Base-by-base conservation (phyloP, 1,140 invertebrate genomes). In the Neodiprion lecontei region DNA sequence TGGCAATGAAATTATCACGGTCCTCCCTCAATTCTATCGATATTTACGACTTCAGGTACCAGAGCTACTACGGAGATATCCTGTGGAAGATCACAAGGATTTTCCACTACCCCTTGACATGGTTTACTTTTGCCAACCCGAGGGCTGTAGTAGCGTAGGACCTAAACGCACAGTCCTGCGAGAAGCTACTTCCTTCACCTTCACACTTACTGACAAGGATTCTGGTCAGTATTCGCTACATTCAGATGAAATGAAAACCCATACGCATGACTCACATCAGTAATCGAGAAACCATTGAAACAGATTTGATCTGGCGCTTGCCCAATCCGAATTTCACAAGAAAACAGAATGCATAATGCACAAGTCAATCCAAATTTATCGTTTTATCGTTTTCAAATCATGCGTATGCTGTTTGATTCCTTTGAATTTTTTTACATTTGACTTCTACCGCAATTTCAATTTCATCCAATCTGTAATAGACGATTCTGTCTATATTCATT, bases 101-200 rank as follows among this genome's bases (percentile, higher is more conserved):
- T 99, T 99, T 89, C 95, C 96, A 1, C 89, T 99, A 76, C 97
- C 98, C 1, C 89, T 97, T 80, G 98, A 99, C 89, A 98, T 99
- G 92, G 97, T 99, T 9, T 99, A 98, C 85, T 99, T 99, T 89
- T 99, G 99, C 86, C 99, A 99, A 88, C 99, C 99, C 0, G 99
- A 99, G 90, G 98, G 98, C 69, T 99, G 98, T 84, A 92, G 96
- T 73, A 97, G 93, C 78, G 94, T 97, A 67, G 97, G 96, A 40
- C 96, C 95, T 4, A 93, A 95, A 83, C 91, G 95, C 77, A 95
- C 94, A 67, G 94, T 95, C 67, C 87, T 95, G 28, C 89, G 97
- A 72, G 97, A 99, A 86, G 95, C 96, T 47, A 96, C 95, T 50
- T 98, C 97, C 23, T 99, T 99, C 89, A 97, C 99, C 9, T 99